These are phyloP conservation scores for Pristionchus mayeri DNA, from an alignment of 2,888 invertebrate genomes.

Conservation along the genomic window DNA sequence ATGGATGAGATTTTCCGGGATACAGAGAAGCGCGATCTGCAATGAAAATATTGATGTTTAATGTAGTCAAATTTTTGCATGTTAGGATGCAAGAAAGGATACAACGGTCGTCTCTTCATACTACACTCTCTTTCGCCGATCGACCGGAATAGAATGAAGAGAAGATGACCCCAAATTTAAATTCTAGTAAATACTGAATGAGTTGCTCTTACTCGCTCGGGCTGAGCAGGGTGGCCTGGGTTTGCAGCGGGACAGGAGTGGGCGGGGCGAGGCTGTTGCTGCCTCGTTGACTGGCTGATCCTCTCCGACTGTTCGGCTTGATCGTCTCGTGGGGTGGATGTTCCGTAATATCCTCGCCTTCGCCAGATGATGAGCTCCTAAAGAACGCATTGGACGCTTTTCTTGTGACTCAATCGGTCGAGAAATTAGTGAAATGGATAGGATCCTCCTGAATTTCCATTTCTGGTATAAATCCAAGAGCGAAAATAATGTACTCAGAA, in stretches of 20 bases:
- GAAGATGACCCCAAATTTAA: too few relatives aligned
- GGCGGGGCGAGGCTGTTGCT: conserved; percentile 12
- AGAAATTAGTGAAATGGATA: not conserved
- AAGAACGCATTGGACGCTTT: not conserved
- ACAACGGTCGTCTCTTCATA: too few relatives aligned
- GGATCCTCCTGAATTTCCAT: not conserved
- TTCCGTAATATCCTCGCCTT: not conserved
- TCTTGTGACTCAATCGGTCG: not conserved
- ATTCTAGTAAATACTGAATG: too few relatives aligned
- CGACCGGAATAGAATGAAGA: too few relatives aligned
- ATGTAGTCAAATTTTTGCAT: too few relatives aligned
- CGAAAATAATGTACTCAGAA: too few relatives aligned
- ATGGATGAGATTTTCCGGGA: conserved; percentile 67
- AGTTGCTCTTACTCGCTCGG: conserved; percentile 56
- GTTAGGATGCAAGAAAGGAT: too few relatives aligned
- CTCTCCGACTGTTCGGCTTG: conserved; percentile 44
- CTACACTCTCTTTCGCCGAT: too few relatives aligned
- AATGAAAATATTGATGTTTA: too few relatives aligned
- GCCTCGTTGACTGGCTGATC: not conserved
- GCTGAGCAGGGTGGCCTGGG: conserved; percentile 57
- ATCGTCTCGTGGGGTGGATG: not conserved
- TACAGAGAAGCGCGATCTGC: conserved; percentile 46
- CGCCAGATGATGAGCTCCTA: conserved; percentile 47
- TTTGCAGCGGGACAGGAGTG: conserved; percentile 50
- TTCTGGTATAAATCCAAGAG: too few relatives aligned